phyloP scores from a whole-genome alignment of 2,113 vertebrate genomes.

The Peromyscus maniculatus region DNA sequence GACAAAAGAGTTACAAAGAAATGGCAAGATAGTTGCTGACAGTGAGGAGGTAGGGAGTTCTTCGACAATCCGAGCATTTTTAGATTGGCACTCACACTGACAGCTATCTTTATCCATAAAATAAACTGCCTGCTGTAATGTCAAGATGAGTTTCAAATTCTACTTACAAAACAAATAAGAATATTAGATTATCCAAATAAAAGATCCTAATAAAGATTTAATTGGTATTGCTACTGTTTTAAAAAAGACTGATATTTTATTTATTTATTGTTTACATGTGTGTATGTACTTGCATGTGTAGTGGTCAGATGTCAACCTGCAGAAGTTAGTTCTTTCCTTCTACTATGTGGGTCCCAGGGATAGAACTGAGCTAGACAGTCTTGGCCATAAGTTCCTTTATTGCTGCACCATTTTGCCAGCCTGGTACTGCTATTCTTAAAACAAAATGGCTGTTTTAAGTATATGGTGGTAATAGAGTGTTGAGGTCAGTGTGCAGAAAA shows the following conservation, averaged over 20 bases:
- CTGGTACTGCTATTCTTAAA: not conserved
- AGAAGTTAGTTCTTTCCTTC: not conserved
- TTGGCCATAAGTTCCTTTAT: not conserved
- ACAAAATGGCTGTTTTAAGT: not conserved
- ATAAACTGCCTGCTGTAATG: slow-evolving; percentile 2
- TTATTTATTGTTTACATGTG: not conserved
- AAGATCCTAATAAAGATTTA: slow-evolving; percentile 7
- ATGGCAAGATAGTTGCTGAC: slow-evolving; percentile 53
- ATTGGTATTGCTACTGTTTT: not conserved
- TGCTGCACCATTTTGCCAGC: not conserved
- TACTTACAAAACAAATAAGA: not conserved
- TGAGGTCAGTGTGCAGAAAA: not conserved
- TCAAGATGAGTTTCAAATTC: slow-evolving; percentile 43
- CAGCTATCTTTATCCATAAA: slow-evolving; percentile 36
- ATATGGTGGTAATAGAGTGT: not conserved
- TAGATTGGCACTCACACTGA: slow-evolving; percentile 1
- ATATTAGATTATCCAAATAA: not conserved
- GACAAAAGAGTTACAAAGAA: slow-evolving; percentile 25
- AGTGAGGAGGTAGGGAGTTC: not conserved
- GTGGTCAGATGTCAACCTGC: not conserved
- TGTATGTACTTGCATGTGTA: not conserved
- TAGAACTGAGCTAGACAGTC: not conserved
- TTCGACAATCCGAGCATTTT: slow-evolving; percentile 7
- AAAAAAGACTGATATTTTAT: not conserved
- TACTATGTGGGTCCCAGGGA: not conserved